phyloP scores from a whole-genome alignment of 2,113 vertebrate genomes.

The Esox niger region DNA sequence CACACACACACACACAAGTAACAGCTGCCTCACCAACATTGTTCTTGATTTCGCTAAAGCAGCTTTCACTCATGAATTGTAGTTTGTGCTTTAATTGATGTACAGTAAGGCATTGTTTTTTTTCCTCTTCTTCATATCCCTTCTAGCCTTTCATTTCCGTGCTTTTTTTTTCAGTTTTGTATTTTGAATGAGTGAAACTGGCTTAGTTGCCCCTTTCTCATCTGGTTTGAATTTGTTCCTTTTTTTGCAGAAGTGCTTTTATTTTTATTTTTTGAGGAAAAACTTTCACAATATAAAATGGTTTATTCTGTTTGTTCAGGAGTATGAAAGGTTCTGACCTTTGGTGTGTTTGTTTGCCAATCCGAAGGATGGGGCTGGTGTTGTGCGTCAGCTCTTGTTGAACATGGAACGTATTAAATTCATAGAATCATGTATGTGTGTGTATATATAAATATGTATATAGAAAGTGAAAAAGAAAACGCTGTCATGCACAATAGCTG shows the following conservation, averaged over 20 bases:
- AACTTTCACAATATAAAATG: constrained; percentile 43
- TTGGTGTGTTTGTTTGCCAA: constrained; percentile 50
- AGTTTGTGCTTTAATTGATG: constrained; percentile 55
- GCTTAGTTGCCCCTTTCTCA: constrained; percentile 23
- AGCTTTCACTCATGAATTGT: constrained; percentile 37
- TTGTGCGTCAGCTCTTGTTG: constrained; percentile 23
- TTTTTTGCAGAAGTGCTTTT: too few relatives aligned
- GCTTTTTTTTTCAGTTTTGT: constrained; percentile 41
- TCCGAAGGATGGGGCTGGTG: constrained; percentile 56
- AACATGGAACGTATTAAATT: constrained; percentile 17
- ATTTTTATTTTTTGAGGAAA: constrained; percentile 33
- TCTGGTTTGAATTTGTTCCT: not conserved
- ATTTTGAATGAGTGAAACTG: constrained; percentile 32
- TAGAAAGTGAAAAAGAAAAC: constrained; percentile 49
- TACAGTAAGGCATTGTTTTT: not conserved
- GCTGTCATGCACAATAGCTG: constrained; percentile 42
- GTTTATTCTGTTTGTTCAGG: constrained; percentile 22
- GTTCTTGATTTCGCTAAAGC: constrained; percentile 35
- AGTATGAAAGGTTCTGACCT: constrained; percentile 57
- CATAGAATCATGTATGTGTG: constrained; percentile 56
- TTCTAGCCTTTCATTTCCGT: constrained; percentile 41
- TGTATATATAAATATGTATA: constrained; percentile 68
- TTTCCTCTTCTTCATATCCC: constrained; percentile 27
- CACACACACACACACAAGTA: constrained; percentile 6
- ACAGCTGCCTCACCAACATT: constrained; percentile 1